Evolutionary conservation across 2,888 invertebrate genomes (phyloP), one percentile per base, ranked within the genome.

Genomic region (Biston stratarius): DNA sequence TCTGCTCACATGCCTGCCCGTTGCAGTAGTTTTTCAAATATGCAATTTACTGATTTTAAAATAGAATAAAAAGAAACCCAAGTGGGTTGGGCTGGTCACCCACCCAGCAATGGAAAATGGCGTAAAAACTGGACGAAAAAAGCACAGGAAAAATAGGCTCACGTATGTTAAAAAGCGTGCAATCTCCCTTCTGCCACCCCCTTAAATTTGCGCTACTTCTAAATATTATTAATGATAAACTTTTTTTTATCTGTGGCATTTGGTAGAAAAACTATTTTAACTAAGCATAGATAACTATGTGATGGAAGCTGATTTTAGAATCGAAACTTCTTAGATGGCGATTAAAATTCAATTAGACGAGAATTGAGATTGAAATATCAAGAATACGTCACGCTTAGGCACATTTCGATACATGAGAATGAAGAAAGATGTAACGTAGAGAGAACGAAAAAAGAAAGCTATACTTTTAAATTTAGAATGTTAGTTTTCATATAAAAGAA

Each of bases 11-110:
- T 49, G 51, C 56, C 47, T 24, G 57, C 36, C 74, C 83, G 14
- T 47, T 3, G 15, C 58, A 84, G 88, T 92, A 92, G 91, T 92
- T 92, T 92, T 91, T 91, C 91, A 91, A 91, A 93, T 93, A 92
- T 92, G 92, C 92, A 92, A 92, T 92, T 93, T 92, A 90, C 90
- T 91, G 92, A 92, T 92, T 92, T 89, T 86, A 87, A 90, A 59
- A 51, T 49, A 48, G 49, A 49, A 48, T 38, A 58, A 72, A 90
- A 89, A 88, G 83, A 86, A 87, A 74, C 77, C 77, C 75, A 70
- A 53, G 63, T 66, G 64, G 81, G 77, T 82, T 82, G 73, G 69
- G 80, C 82, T 81, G 84, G 83, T 82, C 88, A 80, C 76, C 77
- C 88, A 80, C 76, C 77, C 86, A 88, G 87, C 82, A 83, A 83